phyloP scores from a whole-genome alignment of 2,113 vertebrate species.

The Gymnocephalus cernua region DNA sequence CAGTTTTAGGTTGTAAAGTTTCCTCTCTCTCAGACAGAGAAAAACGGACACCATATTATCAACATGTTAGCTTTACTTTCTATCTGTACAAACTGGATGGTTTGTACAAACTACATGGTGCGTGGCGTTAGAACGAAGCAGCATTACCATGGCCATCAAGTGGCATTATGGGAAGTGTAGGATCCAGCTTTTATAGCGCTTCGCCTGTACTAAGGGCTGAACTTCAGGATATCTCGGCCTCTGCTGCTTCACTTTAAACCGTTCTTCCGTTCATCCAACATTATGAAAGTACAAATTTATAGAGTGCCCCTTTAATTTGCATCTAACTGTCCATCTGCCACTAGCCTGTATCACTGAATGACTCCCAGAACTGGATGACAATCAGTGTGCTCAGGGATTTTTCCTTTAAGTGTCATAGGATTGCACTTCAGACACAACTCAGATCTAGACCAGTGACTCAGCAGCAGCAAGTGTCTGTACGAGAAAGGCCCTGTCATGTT shows the following conservation, averaged over 20 bases:
- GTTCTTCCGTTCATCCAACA: not conserved
- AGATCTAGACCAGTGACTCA: not conserved
- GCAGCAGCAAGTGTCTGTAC: not conserved
- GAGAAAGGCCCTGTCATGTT: not conserved
- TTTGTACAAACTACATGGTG: too few species aligned
- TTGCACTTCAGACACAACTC: not conserved
- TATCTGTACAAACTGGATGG: not conserved
- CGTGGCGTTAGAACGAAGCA: not conserved
- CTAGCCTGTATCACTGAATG: not conserved
- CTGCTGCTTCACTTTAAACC: not conserved
- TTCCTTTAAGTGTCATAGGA: not conserved
- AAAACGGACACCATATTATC: not conserved
- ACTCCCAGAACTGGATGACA: not conserved
- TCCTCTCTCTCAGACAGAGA: not conserved
- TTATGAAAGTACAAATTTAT: not conserved
- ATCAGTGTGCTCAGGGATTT: not conserved
- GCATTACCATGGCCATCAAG: not conserved
- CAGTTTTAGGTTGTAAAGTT: not conserved
- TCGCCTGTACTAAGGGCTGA: not conserved
- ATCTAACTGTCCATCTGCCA: not conserved
- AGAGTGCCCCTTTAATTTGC: not conserved
- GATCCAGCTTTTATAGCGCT: not conserved
- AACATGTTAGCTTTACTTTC: not conserved
- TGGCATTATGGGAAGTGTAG: conserved; percentile 4
- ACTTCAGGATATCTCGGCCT: not conserved